A percentile compares a stretch with the other conserved stretches of the same genome.
Evolutionary conservation across 2,797 vertebrate species (phyloP).

Genomic region (Brachymystax lenok): DNA sequence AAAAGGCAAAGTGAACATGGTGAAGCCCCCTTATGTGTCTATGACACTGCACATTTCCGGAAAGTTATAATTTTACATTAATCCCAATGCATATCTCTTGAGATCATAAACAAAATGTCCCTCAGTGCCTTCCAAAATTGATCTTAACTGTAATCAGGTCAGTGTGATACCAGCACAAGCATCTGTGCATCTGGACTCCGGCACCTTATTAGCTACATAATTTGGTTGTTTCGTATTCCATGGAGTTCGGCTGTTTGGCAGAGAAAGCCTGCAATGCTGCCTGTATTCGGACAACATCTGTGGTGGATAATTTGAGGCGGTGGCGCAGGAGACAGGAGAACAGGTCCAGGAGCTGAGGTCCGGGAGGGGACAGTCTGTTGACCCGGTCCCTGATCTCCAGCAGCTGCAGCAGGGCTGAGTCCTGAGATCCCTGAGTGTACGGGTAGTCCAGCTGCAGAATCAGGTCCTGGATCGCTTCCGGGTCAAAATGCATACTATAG

Average conservation of each 20-base stretch:
- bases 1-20: slow-evolving; percentile 55
- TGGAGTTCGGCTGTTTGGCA: slow-evolving; percentile 92
- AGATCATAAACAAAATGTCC: slow-evolving; percentile 58
- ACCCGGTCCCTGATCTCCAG: slow-evolving; percentile 95
- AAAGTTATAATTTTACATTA: slow-evolving; percentile 57
- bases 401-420: slow-evolving; percentile 93
- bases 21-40: slow-evolving; percentile 56
- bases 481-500: slow-evolving; percentile 98
- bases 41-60: slow-evolving; percentile 67
- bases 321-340: slow-evolving; percentile 96
- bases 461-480: slow-evolving; percentile 95
- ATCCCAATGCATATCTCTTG: slow-evolving; percentile 49
- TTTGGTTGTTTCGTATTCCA: slow-evolving; percentile 98
- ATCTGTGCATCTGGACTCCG: slow-evolving; percentile 54
- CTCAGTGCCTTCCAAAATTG: slow-evolving; percentile 44
- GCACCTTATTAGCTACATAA: slow-evolving; percentile 93
- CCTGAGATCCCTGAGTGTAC: slow-evolving; percentile 96
- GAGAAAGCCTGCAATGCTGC: slow-evolving; percentile 94
- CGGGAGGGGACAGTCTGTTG: slow-evolving; percentile 93
- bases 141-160: slow-evolving; percentile 53
- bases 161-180: slow-evolving; percentile 53
- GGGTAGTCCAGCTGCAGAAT: slow-evolving; percentile 98
- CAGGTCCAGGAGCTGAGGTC: slow-evolving; percentile 90
- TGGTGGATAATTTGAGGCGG: slow-evolving; percentile 92
- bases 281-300: slow-evolving; percentile 93